These are phyloP conservation scores for Andrena hattorfiana DNA, from an alignment of 2,888 invertebrate genomes.

Conservation along the genomic window DNA sequence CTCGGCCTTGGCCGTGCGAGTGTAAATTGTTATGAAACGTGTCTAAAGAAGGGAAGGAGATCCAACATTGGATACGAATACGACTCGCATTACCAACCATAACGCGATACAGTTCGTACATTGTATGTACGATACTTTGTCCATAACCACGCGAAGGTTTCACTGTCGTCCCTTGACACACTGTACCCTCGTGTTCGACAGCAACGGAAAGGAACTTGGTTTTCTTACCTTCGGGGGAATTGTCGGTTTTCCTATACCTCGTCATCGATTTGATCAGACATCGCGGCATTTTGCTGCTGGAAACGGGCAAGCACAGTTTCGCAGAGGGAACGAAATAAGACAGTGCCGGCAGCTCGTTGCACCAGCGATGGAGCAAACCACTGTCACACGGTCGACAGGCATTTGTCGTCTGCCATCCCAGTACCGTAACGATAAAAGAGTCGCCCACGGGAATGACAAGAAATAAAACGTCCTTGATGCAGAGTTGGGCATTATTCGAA, in stretches of 20 bases:
- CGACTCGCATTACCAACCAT: constrained; percentile 29
- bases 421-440: constrained; percentile 38
- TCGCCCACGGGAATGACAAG: constrained; percentile 7
- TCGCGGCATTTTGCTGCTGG: constrained; percentile 75
- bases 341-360: constrained; percentile 19
- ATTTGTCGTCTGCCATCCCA: constrained; percentile 59
- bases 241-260: constrained; percentile 70
- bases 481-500: neutral
- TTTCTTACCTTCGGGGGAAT: constrained; percentile 70
- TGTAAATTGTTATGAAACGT: neutral
- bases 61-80: neutral
- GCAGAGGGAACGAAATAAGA: constrained; percentile 11
- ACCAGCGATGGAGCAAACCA: constrained; percentile 56
- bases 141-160: constrained; percentile 48
- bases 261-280: constrained; percentile 81
- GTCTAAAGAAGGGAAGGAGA: neutral
- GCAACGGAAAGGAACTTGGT: neutral
- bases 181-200: constrained; percentile 29
- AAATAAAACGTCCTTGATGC: neutral
- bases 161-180: constrained; percentile 29
- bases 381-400: constrained; percentile 46
- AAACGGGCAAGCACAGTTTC: constrained; percentile 13
- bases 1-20: neutral
- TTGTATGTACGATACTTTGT: constrained; percentile 19
- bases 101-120: constrained; percentile 23